These are phyloP conservation scores for Sander lucioperca DNA, from an alignment of 2,113 vertebrate species.

Conservation along the genomic window DNA sequence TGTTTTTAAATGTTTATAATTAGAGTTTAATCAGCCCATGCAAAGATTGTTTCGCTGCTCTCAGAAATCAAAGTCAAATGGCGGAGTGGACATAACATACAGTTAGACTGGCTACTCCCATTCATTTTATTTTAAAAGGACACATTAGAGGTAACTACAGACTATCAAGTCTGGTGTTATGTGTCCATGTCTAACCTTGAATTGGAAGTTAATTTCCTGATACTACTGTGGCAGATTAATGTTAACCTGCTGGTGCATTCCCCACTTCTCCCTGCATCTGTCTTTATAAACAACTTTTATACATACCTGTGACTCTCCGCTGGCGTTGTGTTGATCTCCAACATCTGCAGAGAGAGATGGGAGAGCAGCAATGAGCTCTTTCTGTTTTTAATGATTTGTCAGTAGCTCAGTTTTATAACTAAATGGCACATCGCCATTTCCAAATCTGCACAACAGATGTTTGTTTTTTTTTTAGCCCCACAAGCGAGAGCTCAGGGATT, in stretches of 20 bases:
- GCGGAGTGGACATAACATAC: background rate
- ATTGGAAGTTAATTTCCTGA: background rate
- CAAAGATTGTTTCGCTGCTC: background rate
- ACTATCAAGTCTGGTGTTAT: background rate
- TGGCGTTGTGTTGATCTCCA: constrained; percentile 55
- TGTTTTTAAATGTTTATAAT: background rate
- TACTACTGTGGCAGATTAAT: background rate
- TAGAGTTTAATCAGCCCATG: background rate
- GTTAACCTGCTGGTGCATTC: background rate
- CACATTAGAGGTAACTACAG: background rate
- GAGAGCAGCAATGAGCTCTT: constrained; percentile 23
- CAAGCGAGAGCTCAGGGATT: background rate
- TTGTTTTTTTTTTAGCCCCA: background rate
- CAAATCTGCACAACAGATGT: background rate
- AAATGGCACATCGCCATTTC: background rate
- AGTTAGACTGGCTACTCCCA: background rate
- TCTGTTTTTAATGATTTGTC: background rate
- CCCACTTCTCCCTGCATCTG: background rate
- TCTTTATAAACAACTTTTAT: background rate
- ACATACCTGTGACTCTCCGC: constrained; percentile 72
- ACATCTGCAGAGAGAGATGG: constrained; percentile 69
- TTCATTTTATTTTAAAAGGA: background rate
- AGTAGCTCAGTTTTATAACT: background rate
- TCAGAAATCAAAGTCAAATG: background rate
- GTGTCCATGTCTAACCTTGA: background rate